phyloP scores from a whole-genome alignment of 1,140 invertebrate genomes.

The Lordiphosa collinella region DNA sequence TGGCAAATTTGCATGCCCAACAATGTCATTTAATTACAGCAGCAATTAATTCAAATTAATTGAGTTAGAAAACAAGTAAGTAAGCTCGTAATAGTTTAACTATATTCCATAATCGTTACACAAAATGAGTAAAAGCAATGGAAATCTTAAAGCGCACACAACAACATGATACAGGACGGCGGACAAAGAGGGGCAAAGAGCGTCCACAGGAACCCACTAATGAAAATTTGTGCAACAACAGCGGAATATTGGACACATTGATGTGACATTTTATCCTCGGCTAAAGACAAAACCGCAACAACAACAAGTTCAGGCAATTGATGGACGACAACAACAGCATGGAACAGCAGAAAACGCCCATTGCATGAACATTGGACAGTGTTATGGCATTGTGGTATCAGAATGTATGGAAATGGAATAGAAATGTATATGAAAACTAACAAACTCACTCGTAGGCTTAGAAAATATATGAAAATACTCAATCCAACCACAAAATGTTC shows the following conservation, averaged over 20 bases:
- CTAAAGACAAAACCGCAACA: slow-evolving; percentile 39
- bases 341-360: slow-evolving; percentile 26
- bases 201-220: slow-evolving; percentile 44
- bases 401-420: background rate
- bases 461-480: no score
- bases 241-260: slow-evolving; percentile 8
- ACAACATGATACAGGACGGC: background rate
- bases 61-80: no score
- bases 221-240: slow-evolving; percentile 48
- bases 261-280: slow-evolving; percentile 48
- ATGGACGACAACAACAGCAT: slow-evolving; percentile 37
- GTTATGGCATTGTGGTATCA: slow-evolving; percentile 24
- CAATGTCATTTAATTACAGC: slow-evolving; percentile 28
- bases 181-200: background rate
- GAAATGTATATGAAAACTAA: background rate
- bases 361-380: slow-evolving; percentile 18
- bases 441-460: no score
- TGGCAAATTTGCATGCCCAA: slow-evolving; percentile 25
- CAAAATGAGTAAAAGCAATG: no score
- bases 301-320: slow-evolving; percentile 4
- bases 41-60: slow-evolving; percentile 36
- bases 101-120: no score
- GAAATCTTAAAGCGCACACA: background rate
- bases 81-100: no score
- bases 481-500: no score